phyloP scores from a whole-genome alignment of 2,113 vertebrate genomes.

The Argyrosomus japonicus region DNA sequence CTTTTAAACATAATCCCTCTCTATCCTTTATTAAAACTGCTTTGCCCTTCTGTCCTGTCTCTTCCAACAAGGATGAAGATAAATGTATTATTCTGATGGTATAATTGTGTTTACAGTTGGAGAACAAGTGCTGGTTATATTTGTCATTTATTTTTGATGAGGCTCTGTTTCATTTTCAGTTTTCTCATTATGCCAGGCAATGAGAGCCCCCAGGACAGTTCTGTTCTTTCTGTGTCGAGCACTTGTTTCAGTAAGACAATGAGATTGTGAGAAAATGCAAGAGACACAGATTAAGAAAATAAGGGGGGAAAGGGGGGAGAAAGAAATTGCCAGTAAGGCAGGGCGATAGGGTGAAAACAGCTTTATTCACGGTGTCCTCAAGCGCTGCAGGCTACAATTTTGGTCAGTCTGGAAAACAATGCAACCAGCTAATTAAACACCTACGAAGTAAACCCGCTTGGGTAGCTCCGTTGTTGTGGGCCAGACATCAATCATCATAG shows the following conservation, averaged over 20 bases:
- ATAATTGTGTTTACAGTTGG: conserved; percentile 49
- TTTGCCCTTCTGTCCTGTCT: conserved; percentile 20
- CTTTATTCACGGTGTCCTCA: conserved; percentile 18
- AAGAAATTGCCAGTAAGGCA: background rate
- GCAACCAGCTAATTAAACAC: conserved; percentile 64
- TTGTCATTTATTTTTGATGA: conserved; percentile 57
- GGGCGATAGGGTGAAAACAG: conserved; percentile 16
- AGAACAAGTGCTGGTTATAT: conserved; percentile 35
- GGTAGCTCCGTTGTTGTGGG: conserved; percentile 38
- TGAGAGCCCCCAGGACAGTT: conserved; percentile 39
- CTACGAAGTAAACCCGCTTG: conserved; percentile 21
- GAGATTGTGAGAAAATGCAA: background rate
- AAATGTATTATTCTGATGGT: conserved; percentile 1
- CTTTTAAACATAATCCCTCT: conserved; percentile 1
- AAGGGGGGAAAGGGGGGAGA: background rate
- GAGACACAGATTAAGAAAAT: background rate
- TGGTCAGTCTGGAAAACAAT: conserved; percentile 55
- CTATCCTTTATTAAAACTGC: conserved; percentile 10
- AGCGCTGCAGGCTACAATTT: conserved; percentile 31
- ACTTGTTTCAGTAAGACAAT: conserved; percentile 1
- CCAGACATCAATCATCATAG: conserved; percentile 55
- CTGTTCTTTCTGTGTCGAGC: conserved; percentile 37
- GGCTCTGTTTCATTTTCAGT: conserved; percentile 31
- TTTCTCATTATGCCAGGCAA: conserved; percentile 53
- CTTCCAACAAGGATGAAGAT: conserved; percentile 24